phyloP scores from a whole-genome alignment of 2,113 vertebrate species.

The Danio rerio region DNA sequence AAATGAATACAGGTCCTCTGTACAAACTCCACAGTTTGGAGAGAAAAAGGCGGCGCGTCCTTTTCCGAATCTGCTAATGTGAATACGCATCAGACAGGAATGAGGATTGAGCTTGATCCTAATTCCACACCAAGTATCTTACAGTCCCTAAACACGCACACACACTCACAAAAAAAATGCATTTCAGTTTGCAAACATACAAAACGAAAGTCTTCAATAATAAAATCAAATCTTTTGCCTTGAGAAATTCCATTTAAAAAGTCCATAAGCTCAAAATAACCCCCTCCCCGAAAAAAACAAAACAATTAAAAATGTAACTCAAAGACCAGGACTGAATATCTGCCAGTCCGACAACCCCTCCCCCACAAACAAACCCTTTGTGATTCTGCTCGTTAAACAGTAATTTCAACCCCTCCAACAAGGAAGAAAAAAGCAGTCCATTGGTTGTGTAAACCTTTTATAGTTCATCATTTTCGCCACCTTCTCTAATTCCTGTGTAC shows the following conservation, averaged over 20 bases:
- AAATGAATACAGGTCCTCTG: conserved; percentile 82
- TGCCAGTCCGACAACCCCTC: conserved; percentile 83
- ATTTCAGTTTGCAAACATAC: conserved; percentile 82
- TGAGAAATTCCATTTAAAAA: conserved; percentile 85
- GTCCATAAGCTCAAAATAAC: conserved; percentile 72
- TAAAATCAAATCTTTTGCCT: conserved; percentile 90
- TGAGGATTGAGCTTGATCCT: conserved; percentile 64
- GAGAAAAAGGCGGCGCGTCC: conserved; percentile 69
- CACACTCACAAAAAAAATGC: background rate
- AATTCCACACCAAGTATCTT: conserved; percentile 83
- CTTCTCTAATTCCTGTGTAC: conserved; percentile 67
- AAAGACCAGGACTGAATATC: conserved; percentile 79
- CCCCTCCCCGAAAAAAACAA: conserved; percentile 70
- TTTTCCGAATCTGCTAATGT: conserved; percentile 45
- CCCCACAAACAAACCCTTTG: conserved; percentile 92
- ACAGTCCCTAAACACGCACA: conserved; percentile 80
- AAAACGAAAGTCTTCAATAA: conserved; percentile 97
- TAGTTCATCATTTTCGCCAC: conserved; percentile 7
- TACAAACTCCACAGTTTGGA: conserved; percentile 84
- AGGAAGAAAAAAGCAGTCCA: conserved; percentile 78
- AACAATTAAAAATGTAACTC: conserved; percentile 69
- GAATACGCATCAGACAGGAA: conserved; percentile 86
- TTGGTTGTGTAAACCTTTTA: conserved; percentile 76
- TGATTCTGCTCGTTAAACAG: conserved; percentile 86
- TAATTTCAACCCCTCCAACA: conserved; percentile 76